Evolutionary conservation across 2,888 invertebrate species (phyloP).

Genomic region (Theretra japonica): DNA sequence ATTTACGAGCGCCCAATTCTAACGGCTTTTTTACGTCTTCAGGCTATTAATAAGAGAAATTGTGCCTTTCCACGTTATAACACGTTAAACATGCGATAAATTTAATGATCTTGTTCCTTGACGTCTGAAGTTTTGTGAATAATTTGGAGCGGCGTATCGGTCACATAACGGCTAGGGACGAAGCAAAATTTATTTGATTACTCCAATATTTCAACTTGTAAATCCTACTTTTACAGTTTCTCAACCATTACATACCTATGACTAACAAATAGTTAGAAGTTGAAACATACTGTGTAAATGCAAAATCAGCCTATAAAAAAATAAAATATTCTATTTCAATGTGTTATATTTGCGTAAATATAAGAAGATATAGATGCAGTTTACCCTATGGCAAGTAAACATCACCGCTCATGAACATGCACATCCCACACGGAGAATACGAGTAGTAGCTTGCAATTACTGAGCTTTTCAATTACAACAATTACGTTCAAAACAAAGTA

Average conservation of each 20-base stretch:
- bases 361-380: too few species aligned
- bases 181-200: too few species aligned
- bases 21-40: slow-evolving; percentile 5
- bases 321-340: too few species aligned
- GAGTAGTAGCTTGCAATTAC: not conserved
- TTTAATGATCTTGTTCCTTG: not conserved
- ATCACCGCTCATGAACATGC: not conserved
- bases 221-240: too few species aligned
- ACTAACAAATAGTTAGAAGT: too few species aligned
- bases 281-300: too few species aligned
- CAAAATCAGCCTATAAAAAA: too few species aligned
- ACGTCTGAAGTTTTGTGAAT: not conserved
- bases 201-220: too few species aligned
- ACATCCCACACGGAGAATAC: not conserved
- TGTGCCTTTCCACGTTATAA: not conserved
- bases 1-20: slow-evolving; percentile 15
- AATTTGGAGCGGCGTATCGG: not conserved
- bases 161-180: too few species aligned
- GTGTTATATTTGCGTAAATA: too few species aligned
- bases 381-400: not conserved
- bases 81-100: not conserved
- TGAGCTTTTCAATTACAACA: not conserved
- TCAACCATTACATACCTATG: too few species aligned
- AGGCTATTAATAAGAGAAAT: slow-evolving; percentile 3
- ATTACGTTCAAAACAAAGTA: not conserved